Evolutionary conservation across 2,113 vertebrate species (phyloP).

Genomic region (Plotosus lineatus): DNA sequence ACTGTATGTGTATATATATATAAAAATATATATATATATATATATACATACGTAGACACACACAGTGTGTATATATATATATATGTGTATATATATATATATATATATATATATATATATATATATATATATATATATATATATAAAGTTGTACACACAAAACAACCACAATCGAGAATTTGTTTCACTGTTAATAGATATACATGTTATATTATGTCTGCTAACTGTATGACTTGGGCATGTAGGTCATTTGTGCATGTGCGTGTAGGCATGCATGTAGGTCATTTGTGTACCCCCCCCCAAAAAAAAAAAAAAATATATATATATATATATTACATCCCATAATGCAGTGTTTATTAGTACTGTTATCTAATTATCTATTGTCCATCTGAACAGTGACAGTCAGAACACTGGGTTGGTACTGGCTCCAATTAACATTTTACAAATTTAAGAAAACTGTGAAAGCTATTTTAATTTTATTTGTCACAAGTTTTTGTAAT

Average conservation of each 20-base stretch:
- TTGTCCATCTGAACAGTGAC: background rate
- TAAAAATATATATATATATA: too few relatives aligned
- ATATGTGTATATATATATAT: too few relatives aligned
- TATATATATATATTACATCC: background rate
- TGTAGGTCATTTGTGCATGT: slow-evolving; percentile 4
- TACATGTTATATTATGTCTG: background rate
- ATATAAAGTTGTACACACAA: too few relatives aligned
- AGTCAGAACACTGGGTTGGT: slow-evolving; percentile 57
- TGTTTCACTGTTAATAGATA: background rate
- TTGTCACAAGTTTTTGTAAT: background rate
- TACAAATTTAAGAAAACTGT: background rate
- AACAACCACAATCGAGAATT: background rate
- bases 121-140: too few relatives aligned
- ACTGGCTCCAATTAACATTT: background rate
- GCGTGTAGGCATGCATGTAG: too few relatives aligned
- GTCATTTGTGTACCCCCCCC: background rate
- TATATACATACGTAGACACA: too few relatives aligned
- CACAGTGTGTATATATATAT: too few relatives aligned
- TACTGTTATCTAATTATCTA: background rate
- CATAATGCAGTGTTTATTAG: slow-evolving; percentile 1
- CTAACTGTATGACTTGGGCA: slow-evolving; percentile 2
- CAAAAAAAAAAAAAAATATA: too few relatives aligned
- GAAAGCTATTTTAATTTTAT: background rate
- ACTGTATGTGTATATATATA: too few relatives aligned
- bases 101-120: too few relatives aligned